These are phyloP conservation scores for Neodiprion virginianus DNA, from an alignment of 1,140 invertebrate species.

Conservation along the genomic window DNA sequence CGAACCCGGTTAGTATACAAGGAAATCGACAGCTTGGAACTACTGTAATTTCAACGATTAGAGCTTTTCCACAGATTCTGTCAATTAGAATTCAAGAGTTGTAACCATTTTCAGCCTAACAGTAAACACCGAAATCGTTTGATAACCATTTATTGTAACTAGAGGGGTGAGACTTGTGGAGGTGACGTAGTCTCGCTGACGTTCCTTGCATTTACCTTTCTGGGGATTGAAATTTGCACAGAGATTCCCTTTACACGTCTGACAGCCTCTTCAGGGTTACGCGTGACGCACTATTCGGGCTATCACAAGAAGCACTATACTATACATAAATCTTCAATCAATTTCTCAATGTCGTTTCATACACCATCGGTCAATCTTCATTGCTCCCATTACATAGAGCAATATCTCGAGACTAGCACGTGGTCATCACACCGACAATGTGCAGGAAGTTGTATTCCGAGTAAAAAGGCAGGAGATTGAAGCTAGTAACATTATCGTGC, in stretches of 20 bases:
- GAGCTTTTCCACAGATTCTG: too few relatives aligned
- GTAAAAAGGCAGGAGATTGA: too few relatives aligned
- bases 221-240: neutral
- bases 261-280: conserved; percentile 1
- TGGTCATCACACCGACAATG: too few relatives aligned
- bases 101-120: neutral
- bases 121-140: neutral
- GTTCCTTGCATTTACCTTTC: neutral
- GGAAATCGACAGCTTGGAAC: neutral
- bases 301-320: too few relatives aligned
- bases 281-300: neutral
- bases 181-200: neutral
- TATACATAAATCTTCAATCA: too few relatives aligned
- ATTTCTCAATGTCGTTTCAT: neutral
- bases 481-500: too few relatives aligned
- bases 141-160: neutral
- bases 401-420: too few relatives aligned
- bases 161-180: neutral
- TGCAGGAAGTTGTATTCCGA: too few relatives aligned
- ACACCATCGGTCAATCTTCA: neutral
- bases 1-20: conserved; percentile 68
- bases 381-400: neutral
- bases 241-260: neutral
- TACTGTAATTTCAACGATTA: neutral
- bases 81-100: neutral